Percentiles rank a stretch among this genome's conserved stretches.
phyloP scores from a whole-genome alignment of 2,113 vertebrate species.

The Pseudonaja textilis region DNA sequence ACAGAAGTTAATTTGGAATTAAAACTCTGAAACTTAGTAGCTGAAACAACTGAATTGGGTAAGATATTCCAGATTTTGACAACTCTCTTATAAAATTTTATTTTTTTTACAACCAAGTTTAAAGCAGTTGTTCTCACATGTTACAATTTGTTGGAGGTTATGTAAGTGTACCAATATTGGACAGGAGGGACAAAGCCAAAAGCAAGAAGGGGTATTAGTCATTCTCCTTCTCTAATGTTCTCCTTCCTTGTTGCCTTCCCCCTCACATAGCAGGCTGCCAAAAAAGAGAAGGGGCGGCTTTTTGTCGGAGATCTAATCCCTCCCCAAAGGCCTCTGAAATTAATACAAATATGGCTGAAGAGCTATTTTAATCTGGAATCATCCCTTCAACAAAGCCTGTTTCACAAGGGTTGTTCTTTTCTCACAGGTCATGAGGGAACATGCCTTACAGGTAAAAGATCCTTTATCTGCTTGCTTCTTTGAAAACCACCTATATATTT shows the following conservation, averaged over 20 bases:
- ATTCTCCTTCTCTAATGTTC: not conserved
- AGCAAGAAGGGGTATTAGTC: not conserved
- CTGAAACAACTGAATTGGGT: not conserved
- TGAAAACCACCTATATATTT: not conserved
- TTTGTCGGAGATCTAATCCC: not conserved
- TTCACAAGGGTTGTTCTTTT: not conserved
- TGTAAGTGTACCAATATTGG: not conserved
- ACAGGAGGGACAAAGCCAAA: not conserved
- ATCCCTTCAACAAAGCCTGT: not conserved
- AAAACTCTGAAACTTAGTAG: not conserved
- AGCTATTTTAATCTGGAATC: not conserved
- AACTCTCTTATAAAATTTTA: not conserved
- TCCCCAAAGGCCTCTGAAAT: not conserved
- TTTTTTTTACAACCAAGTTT: not conserved
- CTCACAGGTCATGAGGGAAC: not conserved
- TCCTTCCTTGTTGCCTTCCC: not conserved
- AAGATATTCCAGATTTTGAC: not conserved
- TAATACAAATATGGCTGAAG: not conserved
- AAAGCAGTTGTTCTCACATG: not conserved
- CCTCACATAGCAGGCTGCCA: not conserved
- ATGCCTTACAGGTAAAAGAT: not conserved
- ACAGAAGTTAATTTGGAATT: not conserved
- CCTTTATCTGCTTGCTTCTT: not conserved
- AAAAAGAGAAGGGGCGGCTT: not conserved
- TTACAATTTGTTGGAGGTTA: not conserved